phyloP scores from a whole-genome alignment of 2,797 vertebrate genomes.

The Pelodytes ibericus region DNA sequence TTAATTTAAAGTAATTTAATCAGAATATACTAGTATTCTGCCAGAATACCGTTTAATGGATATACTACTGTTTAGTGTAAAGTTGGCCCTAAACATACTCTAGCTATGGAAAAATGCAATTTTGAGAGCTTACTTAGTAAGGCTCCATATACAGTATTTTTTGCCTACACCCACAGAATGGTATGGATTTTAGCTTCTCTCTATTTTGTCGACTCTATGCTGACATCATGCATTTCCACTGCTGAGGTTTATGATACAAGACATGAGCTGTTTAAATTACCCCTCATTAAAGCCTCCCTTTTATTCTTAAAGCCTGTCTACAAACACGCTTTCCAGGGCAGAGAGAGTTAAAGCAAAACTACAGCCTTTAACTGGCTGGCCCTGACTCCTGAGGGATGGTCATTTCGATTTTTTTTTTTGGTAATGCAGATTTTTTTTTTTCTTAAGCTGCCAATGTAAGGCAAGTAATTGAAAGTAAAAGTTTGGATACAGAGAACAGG shows the following conservation, averaged over 20 bases:
- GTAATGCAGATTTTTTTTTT: conserved; percentile 54
- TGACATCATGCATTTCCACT: not conserved
- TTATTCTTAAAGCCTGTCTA: too few species aligned
- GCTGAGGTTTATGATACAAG: not conserved
- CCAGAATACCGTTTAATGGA: too few species aligned
- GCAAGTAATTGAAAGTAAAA: conserved; percentile 56
- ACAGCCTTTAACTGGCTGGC: conserved; percentile 22
- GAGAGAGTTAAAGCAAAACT: conserved; percentile 44
- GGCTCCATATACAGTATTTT: too few species aligned
- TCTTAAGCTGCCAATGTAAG: conserved; percentile 56
- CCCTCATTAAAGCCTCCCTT: not conserved
- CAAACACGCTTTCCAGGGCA: too few species aligned
- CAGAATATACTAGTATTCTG: too few species aligned
- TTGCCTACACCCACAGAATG: too few species aligned
- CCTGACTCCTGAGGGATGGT: conserved; percentile 36
- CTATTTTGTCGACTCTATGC: not conserved
- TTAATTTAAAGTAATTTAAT: too few species aligned
- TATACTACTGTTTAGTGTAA: too few species aligned
- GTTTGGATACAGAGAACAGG: conserved; percentile 55
- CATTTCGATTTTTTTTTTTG: conserved; percentile 49
- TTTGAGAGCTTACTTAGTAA: too few species aligned
- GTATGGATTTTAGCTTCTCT: too few species aligned
- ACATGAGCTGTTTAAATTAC: not conserved
- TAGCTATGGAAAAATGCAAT: too few species aligned
- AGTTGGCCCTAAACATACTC: too few species aligned